A percentile compares a stretch with the other conserved stretches of the same genome.
Conservation (phyloP, 2,888 invertebrate genomes). For the Orchesellides sinensis region DNA sequence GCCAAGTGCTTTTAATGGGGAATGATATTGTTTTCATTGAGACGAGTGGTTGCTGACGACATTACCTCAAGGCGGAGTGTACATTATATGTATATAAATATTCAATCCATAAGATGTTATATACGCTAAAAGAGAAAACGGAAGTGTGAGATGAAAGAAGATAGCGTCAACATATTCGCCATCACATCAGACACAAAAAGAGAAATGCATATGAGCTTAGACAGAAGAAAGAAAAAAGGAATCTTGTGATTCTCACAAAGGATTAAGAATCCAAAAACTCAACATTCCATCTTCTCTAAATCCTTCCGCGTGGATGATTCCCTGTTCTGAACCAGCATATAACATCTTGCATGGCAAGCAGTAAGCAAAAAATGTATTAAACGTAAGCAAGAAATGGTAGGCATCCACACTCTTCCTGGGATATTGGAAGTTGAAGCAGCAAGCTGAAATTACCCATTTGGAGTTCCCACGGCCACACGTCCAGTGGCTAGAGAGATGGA, state of each 20-base stretch:
- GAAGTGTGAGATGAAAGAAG: not conserved
- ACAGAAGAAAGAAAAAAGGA: slow-evolving; percentile 33
- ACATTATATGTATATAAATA: no score
- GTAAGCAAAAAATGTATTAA: no score
- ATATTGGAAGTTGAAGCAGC: slow-evolving; percentile 10
- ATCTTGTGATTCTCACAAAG: slow-evolving; percentile 53
- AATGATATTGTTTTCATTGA: slow-evolving; percentile 73
- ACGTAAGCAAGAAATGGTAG: no score
- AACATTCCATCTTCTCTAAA: slow-evolving; percentile 47
- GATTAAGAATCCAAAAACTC: slow-evolving; percentile 48
- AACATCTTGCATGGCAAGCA: no score
- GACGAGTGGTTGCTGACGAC: slow-evolving; percentile 59
- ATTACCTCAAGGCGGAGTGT: slow-evolving; percentile 6
- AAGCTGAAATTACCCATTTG: slow-evolving; percentile 60
- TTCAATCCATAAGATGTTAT: no score
- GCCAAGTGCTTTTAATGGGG: slow-evolving; percentile 72
- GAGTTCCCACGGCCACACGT: slow-evolving; percentile 60
- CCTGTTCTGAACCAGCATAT: no score
- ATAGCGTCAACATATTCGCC: slow-evolving; percentile 41
- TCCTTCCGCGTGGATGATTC: slow-evolving; percentile 49
- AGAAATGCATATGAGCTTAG: slow-evolving; percentile 41
- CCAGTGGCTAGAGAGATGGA: slow-evolving; percentile 6
- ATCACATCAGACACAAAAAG: slow-evolving; percentile 25
- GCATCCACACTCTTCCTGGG: not conserved
- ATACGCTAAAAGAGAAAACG: no score